Conservation (phyloP, 2,888 invertebrate species). For the Meta bourneti region DNA sequence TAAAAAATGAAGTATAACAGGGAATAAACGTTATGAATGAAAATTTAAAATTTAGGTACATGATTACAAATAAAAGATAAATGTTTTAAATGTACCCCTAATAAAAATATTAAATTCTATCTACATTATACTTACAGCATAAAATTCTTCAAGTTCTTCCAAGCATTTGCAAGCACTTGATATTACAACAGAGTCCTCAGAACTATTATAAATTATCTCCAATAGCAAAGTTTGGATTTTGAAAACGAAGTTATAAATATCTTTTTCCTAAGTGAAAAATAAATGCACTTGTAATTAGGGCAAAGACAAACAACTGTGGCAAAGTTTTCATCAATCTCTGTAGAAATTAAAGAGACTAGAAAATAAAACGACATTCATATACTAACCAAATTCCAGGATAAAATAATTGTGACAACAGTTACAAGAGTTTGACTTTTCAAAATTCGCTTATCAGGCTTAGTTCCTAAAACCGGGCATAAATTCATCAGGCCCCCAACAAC, state of each 20-base stretch:
- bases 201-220: slow-evolving; percentile 14
- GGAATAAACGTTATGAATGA: too few relatives aligned
- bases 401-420: slow-evolving; percentile 50
- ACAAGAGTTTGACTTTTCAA: slow-evolving; percentile 57
- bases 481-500: slow-evolving; percentile 53
- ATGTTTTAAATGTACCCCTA: too few relatives aligned
- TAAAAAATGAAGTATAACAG: too few relatives aligned
- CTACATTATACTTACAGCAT: slow-evolving; percentile 48
- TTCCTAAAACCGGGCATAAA: slow-evolving; percentile 40
- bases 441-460: slow-evolving; percentile 45
- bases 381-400: slow-evolving; percentile 36
- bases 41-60: too few relatives aligned
- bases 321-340: background rate
- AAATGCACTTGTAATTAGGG: background rate
- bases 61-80: too few relatives aligned
- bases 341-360: background rate
- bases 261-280: slow-evolving; percentile 22
- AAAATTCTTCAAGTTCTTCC: slow-evolving; percentile 73
- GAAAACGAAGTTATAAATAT: slow-evolving; percentile 4
- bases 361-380: background rate
- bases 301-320: background rate
- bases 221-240: slow-evolving; percentile 40
- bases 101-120: too few relatives aligned
- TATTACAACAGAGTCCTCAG: slow-evolving; percentile 46
- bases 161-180: slow-evolving; percentile 69